A percentile compares a stretch with the other conserved stretches of the same genome.
phyloP scores from a whole-genome alignment of 2,113 vertebrate genomes.

The Lasiurus cinereus region DNA sequence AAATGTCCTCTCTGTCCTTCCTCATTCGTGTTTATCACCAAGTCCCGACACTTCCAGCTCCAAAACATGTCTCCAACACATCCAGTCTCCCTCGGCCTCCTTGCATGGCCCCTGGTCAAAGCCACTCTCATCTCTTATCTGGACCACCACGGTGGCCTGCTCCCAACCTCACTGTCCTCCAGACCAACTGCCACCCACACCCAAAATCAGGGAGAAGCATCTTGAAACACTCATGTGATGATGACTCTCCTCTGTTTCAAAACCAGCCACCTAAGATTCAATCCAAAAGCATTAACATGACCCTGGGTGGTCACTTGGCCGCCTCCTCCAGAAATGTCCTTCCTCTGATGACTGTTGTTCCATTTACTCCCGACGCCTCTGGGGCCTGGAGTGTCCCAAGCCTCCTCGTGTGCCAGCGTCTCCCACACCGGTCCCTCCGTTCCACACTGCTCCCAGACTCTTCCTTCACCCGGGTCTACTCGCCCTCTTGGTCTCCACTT shows the following conservation, averaged over 20 bases:
- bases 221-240: background rate
- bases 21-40: background rate
- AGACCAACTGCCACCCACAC: background rate
- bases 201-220: background rate
- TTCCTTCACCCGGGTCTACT: background rate
- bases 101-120: rapidly evolving
- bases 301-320: background rate
- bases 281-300: background rate
- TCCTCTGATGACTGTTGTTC: background rate
- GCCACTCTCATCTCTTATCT: background rate
- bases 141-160: background rate
- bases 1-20: background rate
- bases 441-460: background rate
- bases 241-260: background rate
- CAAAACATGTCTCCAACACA: background rate
- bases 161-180: background rate
- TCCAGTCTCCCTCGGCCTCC: background rate
- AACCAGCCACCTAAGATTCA: background rate
- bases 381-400: rapidly evolving
- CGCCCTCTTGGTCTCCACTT: rapidly evolving
- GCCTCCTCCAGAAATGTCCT: background rate
- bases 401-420: rapidly evolving
- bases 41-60: background rate
- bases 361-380: background rate
- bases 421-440: rapidly evolving